These are phyloP conservation scores for Cyclina sinensis DNA, from an alignment of 1,140 invertebrate species.

Conservation along the genomic window DNA sequence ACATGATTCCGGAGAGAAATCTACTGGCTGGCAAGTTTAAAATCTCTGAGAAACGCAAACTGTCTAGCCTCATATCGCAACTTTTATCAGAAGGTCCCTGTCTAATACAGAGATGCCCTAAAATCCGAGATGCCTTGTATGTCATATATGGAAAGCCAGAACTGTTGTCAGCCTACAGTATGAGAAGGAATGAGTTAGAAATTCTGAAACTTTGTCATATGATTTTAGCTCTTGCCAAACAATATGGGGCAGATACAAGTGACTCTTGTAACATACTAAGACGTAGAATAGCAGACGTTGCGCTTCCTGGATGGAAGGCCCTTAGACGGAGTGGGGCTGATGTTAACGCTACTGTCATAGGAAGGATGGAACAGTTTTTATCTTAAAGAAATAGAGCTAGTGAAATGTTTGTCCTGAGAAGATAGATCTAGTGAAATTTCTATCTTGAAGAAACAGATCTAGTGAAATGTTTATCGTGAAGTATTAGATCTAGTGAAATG, in stretches of 20 bases:
- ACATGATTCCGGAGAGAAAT: slow-evolving; percentile 21
- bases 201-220: background rate
- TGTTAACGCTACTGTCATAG: background rate
- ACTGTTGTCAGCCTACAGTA: background rate
- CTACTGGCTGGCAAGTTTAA: background rate
- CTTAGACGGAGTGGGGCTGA: background rate
- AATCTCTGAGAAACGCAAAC: background rate
- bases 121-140: background rate
- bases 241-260: background rate
- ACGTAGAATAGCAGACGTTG: background rate
- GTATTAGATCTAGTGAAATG: no score
- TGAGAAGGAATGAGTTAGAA: background rate
- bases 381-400: background rate
- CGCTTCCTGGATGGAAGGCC: background rate
- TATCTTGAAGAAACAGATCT: no score
- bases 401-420: no score
- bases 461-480: no score
- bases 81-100: background rate
- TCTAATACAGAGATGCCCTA: background rate
- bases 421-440: no score
- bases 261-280: background rate
- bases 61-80: background rate
- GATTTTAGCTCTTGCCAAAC: background rate
- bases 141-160: background rate
- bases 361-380: background rate